Evolutionary conservation across 2,888 invertebrate species (phyloP), one percentile per base, ranked within the genome.

Genomic region (Caenorhabditis sp.): DNA sequence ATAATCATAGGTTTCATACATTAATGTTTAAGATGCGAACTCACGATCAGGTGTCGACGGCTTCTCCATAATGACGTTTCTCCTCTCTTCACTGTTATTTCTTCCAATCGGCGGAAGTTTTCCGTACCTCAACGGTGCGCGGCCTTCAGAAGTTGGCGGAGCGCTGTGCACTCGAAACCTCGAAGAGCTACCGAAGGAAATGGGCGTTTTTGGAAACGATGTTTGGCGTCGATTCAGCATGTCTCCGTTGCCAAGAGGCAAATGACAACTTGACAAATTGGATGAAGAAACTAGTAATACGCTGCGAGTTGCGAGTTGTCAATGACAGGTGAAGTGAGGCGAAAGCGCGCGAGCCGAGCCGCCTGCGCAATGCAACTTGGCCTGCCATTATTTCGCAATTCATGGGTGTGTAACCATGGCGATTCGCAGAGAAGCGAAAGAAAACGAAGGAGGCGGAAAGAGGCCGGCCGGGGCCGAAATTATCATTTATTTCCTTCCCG

Each of bases 81-180:
- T n/a, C n/a, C n/a, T 15, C 22, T 77, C 69, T 28, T n/a, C n/a
- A 55, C 69, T 74, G 9, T 51, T 32, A 40, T 61, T 71, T 56
- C 28, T 67, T 0, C 37, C 15, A 55, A 80, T 61, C 11, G 80
- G 72, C 0, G 80, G 80, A 24, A 80, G 68, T 53, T 64, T 20
- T 26, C 56, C 40, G n/a, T 64, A 50, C 11, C n/a, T 20, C 15
- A 77, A 35, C 13, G 56, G 50, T 37, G 28, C 8, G 15, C 78
- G 22, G 3, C 32, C 56, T 50, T 70, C 61, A 18, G 60, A 44
- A 50, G 58, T 76, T 32, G 80, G 80, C 24, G 80, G 80, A 53
- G 80, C 80, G 65, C 80, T 80, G 50, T 80, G 80, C 1, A 80
- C 80, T 44, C 80, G 74, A 55, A 40, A 76, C 11, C 70, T 53